A percentile compares a stretch with the other conserved stretches of the same genome.
Evolutionary conservation across 2,113 vertebrate species (phyloP).

Genomic region (Chroicocephalus ridibundus): DNA sequence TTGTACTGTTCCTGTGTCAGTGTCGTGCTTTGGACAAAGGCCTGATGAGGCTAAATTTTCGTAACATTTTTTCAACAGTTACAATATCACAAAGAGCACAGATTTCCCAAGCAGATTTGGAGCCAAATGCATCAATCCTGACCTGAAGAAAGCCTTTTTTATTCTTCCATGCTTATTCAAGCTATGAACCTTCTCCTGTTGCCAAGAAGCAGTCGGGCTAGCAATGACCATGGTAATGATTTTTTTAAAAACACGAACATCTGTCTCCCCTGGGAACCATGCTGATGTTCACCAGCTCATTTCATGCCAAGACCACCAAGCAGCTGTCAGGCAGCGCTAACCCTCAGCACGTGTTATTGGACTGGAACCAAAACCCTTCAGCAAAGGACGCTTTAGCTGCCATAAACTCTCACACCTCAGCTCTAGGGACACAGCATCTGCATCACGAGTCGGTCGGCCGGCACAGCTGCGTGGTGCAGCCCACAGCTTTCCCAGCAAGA

Average conservation of each 20-base stretch:
- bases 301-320: slow-evolving; percentile 20
- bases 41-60: background rate
- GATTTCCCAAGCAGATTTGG: background rate
- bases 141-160: background rate
- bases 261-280: background rate
- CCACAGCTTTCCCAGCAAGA: background rate
- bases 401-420: background rate
- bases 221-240: background rate
- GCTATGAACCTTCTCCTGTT: background rate
- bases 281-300: background rate
- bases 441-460: rapidly evolving
- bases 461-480: background rate
- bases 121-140: background rate
- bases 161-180: background rate
- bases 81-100: background rate
- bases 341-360: background rate
- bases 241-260: slow-evolving; percentile 12
- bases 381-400: background rate
- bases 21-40: background rate
- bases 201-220: background rate
- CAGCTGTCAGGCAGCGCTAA: background rate
- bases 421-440: background rate
- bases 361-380: background rate
- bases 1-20: background rate
- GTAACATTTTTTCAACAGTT: background rate